Conservation (phyloP, 1,140 invertebrate species). For the Galendromus occidentalis region DNA sequence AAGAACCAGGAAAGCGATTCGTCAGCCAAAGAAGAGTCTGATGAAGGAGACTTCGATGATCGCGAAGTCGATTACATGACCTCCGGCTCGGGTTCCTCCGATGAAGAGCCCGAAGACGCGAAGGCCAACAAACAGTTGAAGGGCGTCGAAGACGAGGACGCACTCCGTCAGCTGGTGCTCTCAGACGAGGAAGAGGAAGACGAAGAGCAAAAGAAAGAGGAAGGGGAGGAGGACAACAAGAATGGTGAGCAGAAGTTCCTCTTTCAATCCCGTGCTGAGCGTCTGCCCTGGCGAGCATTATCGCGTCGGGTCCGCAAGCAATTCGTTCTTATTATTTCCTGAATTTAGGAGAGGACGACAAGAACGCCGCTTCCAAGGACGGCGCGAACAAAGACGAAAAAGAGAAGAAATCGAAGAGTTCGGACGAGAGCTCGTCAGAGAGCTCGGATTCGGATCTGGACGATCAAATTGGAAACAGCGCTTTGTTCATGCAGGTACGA, state of each 20-base stretch:
- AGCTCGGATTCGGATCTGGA: constrained; percentile 44
- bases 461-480: constrained; percentile 20
- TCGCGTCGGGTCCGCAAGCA: not conserved
- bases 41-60: constrained; percentile 87
- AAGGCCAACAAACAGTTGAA: constrained; percentile 13
- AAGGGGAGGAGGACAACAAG: constrained; percentile 30
- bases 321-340: not conserved
- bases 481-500: constrained; percentile 23
- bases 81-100: not conserved
- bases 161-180: constrained; percentile 56
- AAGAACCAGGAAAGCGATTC: constrained; percentile 26
- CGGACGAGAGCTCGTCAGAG: constrained; percentile 35
- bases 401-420: constrained; percentile 21
- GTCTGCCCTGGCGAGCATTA: too few species aligned
- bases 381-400: constrained; percentile 18
- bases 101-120: constrained; percentile 10
- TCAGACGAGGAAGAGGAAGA: constrained; percentile 76
- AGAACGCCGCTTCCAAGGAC: constrained; percentile 18
- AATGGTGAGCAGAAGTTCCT: constrained; percentile 25
- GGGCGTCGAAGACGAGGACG: constrained; percentile 70
- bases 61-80: constrained; percentile 46
- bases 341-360: constrained; percentile 35
- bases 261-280: too few species aligned
- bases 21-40: constrained; percentile 81
- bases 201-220: constrained; percentile 35